Evolutionary conservation across 2,113 vertebrate species (phyloP).

Genomic region (Nannobrachium achirus): DNA sequence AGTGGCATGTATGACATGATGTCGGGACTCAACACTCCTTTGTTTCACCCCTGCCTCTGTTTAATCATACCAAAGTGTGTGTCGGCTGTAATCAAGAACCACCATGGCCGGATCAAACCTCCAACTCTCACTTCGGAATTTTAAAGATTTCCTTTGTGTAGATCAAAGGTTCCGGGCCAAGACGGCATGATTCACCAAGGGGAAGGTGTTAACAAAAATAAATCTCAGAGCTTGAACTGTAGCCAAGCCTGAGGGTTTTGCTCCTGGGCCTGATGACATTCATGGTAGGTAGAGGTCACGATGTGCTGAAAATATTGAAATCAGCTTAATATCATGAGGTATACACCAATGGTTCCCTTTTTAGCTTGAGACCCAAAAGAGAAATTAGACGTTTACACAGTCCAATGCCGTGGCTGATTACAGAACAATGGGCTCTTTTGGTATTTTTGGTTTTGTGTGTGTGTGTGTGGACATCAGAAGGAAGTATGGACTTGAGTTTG

Average conservation of each 20-base stretch:
- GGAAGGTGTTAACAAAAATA: conserved; percentile 42
- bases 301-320: conserved; percentile 15
- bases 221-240: conserved; percentile 26
- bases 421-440: too few species aligned
- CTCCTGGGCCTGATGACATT: conserved; percentile 37
- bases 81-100: conserved; percentile 45
- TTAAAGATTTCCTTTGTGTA: conserved; percentile 47
- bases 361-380: too few species aligned
- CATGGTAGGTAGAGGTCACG: conserved; percentile 14
- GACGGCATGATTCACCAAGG: conserved; percentile 36
- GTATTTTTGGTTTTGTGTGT: too few species aligned
- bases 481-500: too few species aligned
- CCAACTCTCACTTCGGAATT: conserved; percentile 39
- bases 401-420: too few species aligned
- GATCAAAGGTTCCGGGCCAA: conserved; percentile 55
- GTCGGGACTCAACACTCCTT: conserved; percentile 23
- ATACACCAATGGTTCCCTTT: too few species aligned
- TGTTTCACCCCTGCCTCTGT: conserved; percentile 26
- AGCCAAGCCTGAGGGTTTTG: conserved; percentile 31
- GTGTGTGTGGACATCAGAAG: neutral
- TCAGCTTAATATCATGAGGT: too few species aligned
- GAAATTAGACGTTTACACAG: too few species aligned
- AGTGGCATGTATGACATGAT: conserved; percentile 17
- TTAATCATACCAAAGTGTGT: conserved; percentile 35
- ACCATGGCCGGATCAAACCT: conserved; percentile 47